Evolutionary conservation across 2,888 invertebrate species (phyloP), one percentile per base, ranked within the genome.

Genomic region (Drosophila bunnanda): DNA sequence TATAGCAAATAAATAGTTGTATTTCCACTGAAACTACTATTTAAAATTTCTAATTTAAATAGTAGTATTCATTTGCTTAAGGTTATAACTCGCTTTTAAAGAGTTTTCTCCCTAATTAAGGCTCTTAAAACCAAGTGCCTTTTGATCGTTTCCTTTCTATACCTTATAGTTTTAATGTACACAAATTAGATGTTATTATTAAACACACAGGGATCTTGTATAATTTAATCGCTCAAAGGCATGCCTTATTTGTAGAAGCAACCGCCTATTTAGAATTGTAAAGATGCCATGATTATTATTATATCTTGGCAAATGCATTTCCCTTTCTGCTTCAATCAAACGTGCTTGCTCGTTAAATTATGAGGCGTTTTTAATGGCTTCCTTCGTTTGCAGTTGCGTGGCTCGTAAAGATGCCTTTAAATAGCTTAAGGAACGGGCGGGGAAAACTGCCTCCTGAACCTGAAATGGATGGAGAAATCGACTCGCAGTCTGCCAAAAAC

Each of bases 401-500:
- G 50, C 62, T 55, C 72, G 46, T 66, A 77, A 72, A 72, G 70
- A 66, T 69, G 78, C 62, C 84, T 80, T 72, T 83, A 82, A 82
- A 82, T 82, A 82, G 69, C 81, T 64, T 68, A 25, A 41, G 54
- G 60, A 60, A 6, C 0, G n/a, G n/a, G 25, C 3, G 25, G 25
- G 44, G 25, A n/a, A 43, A 38, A 44, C 22, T 44, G 22, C 13
- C 17, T 25, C 38, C 32, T 50, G 50, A 52, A 52, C 50, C 32
- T 52, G 50, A 52, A 52, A 52, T 52, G 28, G 39, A 39, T 15
- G 43, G 41, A 32, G 43, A 43, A 59, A 38, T 59, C 52, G 67
- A 17, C 55, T 76, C 62, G 66, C 75, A 58, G 82, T 84, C 87
- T 79, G 70, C 79, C 79, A 68, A 82, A 72, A 74, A 84, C 78